Base-by-base conservation (phyloP, 35 echinoderm and acorn worm genomes). In the Acanthaster planci region DNA sequence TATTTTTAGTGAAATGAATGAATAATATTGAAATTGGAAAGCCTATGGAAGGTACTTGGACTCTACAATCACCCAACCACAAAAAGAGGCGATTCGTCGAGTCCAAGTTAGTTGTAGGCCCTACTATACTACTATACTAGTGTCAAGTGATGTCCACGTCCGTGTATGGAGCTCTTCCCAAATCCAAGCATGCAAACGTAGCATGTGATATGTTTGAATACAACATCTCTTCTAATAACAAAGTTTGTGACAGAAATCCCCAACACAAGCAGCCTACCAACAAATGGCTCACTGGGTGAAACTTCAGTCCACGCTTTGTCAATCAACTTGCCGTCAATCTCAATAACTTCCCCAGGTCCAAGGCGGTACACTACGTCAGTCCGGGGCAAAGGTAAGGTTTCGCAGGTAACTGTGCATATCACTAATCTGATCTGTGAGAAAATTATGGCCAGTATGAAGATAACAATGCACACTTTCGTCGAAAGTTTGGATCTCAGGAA, bases 311-410 rank as follows among this genome's bases (percentile, higher is more conserved):
- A 92, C 1, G 83, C 84, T 38, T 67, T n/a, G 8, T 92, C 90
- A 19, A 86, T 39, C 38, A 92, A 60, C 72, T 87, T 92, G 7
- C 90, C 90, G 76, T 92, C 90, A 9, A 92, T 47, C 31, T 50
- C n/a, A 27, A 92, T 92, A 35, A 40, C 10, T 38, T 92, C 84
- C 22, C 77, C 84, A 34, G 51, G 54, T 44, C 67, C n/a, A 5
- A 86, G 82, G 55, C 60, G 51, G 51, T 92, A 92, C 0, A 80
- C 90, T n/a, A 86, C 39, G 39, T 92, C 86, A 0, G 84, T 52
- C 50, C 80, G 86, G 8, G 90, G 90, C 23, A 92, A 67, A 37
- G 90, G 90, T 18, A 92, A 53, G 29, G 27, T 39, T 8, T 81
- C 77, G 18, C 90, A 92, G 38, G 54, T 54, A 35, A 38, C 21